Percentiles rank a stretch among this genome's conserved stretches.
Conservation (phyloP, 2,113 vertebrate genomes). For the Balaeniceps rex region DNA sequence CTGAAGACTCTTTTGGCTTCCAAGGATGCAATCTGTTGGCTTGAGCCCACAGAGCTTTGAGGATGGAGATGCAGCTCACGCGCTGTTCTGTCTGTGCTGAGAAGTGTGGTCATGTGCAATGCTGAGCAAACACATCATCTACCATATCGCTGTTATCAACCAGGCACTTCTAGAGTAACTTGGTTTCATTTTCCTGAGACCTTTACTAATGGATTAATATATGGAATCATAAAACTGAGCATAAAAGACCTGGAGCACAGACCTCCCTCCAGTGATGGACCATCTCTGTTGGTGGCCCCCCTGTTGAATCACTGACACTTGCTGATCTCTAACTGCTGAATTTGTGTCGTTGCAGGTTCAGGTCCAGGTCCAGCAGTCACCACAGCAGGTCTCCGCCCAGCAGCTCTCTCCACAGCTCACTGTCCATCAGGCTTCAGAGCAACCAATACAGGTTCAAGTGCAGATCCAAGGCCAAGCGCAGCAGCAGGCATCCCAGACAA, state of each 20-base stretch:
- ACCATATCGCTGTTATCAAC: background rate
- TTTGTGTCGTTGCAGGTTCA: conserved; percentile 74
- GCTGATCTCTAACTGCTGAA: conserved; percentile 17
- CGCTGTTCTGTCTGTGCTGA: background rate
- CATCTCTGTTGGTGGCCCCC: background rate
- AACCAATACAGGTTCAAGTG: conserved; percentile 95
- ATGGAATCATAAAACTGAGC: background rate
- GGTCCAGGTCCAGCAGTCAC: conserved; percentile 84
- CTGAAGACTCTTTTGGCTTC: background rate
- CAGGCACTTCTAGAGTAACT: background rate
- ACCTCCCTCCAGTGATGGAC: background rate
- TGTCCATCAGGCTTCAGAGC: conserved; percentile 88
- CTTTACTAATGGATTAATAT: background rate
- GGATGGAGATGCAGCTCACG: background rate
- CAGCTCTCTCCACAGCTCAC: conserved; percentile 92
- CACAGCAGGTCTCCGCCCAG: conserved; percentile 80
- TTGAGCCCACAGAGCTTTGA: background rate
- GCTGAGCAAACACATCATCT: background rate
- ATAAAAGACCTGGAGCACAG: background rate
- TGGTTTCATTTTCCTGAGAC: background rate
- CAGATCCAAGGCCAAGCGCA: conserved; percentile 93
- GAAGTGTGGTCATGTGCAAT: background rate
- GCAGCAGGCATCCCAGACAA: conserved; percentile 78
- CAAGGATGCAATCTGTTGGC: background rate
- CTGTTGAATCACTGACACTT: accelerated